phyloP scores from a whole-genome alignment of 1,140 invertebrate genomes.

The Vanessa tameamea region DNA sequence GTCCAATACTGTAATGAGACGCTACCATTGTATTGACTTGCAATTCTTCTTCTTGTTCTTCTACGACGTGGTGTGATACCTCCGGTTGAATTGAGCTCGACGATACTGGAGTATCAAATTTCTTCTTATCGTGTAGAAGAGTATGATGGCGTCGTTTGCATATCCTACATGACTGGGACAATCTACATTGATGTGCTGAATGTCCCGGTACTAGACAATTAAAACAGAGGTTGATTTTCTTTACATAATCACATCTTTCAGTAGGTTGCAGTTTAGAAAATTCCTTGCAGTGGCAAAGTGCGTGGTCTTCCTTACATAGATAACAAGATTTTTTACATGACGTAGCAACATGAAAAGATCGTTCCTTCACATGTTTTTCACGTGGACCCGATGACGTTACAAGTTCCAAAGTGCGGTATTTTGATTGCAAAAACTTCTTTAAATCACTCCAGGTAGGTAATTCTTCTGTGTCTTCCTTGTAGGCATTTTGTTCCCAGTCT shows the following conservation, averaged over 20 bases:
- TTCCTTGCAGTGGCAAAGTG: conserved; percentile 40
- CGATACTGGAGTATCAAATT: conserved; percentile 4
- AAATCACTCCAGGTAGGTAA: conserved; percentile 38
- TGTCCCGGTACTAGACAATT: conserved; percentile 10
- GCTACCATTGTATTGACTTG: conserved; percentile 12
- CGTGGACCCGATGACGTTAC: conserved; percentile 16
- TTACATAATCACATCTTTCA: conserved; percentile 37
- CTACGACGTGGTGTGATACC: conserved; percentile 13
- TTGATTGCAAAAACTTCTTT: conserved; percentile 37
- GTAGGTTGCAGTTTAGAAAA: conserved; percentile 30
- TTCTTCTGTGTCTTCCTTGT: conserved; percentile 28
- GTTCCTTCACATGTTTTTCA: conserved; percentile 19
- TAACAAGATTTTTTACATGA: conserved; percentile 28
- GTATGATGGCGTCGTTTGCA: conserved; percentile 9
- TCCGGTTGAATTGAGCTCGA: conserved; percentile 15
- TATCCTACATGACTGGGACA: conserved; percentile 4
- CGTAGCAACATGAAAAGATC: conserved; percentile 14
- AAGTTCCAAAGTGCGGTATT: conserved; percentile 43
- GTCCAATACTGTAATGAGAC: not conserved
- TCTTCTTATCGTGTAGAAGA: conserved; percentile 11
- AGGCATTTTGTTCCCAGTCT: no score
- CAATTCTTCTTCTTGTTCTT: conserved; percentile 20
- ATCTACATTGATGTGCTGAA: conserved; percentile 11
- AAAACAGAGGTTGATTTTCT: conserved; percentile 29
- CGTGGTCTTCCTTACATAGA: conserved; percentile 37